Base-by-base conservation (phyloP, 2,888 invertebrate species). In the Drosophila buzzatii region DNA sequence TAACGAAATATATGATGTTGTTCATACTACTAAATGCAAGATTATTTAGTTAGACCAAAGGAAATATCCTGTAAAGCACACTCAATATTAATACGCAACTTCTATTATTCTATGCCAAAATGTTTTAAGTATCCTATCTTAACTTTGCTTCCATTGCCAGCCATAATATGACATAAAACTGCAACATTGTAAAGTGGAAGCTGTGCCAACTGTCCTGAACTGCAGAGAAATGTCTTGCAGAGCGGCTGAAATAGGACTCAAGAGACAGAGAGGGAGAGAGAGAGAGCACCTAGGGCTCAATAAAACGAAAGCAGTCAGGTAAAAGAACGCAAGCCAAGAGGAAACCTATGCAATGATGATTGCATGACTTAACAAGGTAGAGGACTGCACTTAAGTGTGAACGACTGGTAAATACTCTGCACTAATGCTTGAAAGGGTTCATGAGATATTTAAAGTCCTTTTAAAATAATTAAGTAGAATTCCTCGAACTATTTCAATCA, bases 251-350 rank as follows among this genome's bases (percentile, higher is more conserved):
- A 45, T 31, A 56, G 55, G 55, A 59, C 60, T 41, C 71, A 53
- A 33, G n/a, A 33, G 49, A 31, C n/a, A 52, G 9, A 37, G 18
- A 44, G 8, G 7, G 39, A 37, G 14, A 49, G n/a, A 49, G n/a
- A 52, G 35, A 23, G 23, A 44, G 2, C 37, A 27, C 42, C 12
- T 23, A 39, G 37, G 53, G 41, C 45, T 33, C 56, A 64, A 76
- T 33, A 68, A 55, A 58, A 37, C 35, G 18, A 69, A 57, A 47
- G 56, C 51, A 37, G 41, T n/a, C 35, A 69, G 42, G 1, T 31
- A 41, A 60, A 60, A n/a, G 8, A 62, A 23, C 14, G 6, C 35
- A 45, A 64, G 9, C 33, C 45, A 31, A 53, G 45, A 14, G 39
- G 12, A 53, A 55, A 35, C 16, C 42, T 51, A 18, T 60, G 60